Evolutionary conservation across 2,797 vertebrate species (phyloP).

Genomic region (Atherinosoma microstoma): DNA sequence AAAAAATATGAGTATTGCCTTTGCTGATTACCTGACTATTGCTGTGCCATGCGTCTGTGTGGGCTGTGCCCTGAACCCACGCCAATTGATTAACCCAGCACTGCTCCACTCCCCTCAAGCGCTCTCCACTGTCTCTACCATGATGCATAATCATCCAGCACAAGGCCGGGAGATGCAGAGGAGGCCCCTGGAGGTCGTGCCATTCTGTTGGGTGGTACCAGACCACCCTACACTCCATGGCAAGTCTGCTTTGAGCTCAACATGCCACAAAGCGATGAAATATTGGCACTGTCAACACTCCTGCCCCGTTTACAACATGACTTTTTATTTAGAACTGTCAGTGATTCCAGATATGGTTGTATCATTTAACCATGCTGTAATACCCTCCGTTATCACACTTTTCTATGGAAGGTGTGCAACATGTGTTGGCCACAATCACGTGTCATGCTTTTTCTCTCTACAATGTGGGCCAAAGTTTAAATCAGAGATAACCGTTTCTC

Average conservation of each 20-base stretch:
- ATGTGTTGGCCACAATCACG: constrained; percentile 38
- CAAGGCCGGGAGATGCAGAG: constrained; percentile 65
- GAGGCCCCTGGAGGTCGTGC: constrained; percentile 61
- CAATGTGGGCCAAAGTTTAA: constrained; percentile 61
- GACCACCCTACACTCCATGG: constrained; percentile 64
- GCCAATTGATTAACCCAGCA: constrained; percentile 91
- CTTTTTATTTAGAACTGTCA: constrained; percentile 69
- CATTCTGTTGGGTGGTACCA: constrained; percentile 76
- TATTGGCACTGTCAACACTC: constrained; percentile 78
- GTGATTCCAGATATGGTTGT: constrained; percentile 43
- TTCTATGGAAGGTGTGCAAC: constrained; percentile 24
- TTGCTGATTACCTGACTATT: constrained; percentile 89
- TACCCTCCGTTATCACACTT: constrained; percentile 52
- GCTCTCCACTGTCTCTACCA: constrained; percentile 78
- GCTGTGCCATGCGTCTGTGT: constrained; percentile 89
- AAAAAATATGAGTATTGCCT: constrained; percentile 83
- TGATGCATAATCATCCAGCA: constrained; percentile 74
- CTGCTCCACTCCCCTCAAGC: constrained; percentile 79
- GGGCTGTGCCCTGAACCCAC: constrained; percentile 89
- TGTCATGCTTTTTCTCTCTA: constrained; percentile 55
- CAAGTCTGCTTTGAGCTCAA: constrained; percentile 59
- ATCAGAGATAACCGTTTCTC: constrained; percentile 66
- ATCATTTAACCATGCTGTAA: constrained; percentile 31
- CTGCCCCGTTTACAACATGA: constrained; percentile 72
- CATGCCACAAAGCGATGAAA: constrained; percentile 65